These are phyloP conservation scores for Octopus sinensis DNA, from an alignment of 1,140 invertebrate species.

Conservation along the genomic window DNA sequence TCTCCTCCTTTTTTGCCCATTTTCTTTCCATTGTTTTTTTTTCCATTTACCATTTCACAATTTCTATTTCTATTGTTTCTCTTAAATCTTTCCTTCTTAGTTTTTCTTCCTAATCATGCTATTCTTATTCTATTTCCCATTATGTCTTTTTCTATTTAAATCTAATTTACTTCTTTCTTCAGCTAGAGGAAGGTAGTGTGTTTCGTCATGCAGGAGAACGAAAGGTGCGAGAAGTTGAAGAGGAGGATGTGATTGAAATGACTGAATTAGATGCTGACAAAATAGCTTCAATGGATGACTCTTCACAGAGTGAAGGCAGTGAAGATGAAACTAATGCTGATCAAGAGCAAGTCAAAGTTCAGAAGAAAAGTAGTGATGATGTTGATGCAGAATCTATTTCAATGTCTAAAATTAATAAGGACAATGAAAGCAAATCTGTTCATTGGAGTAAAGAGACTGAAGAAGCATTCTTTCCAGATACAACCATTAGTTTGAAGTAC, in stretches of 20 bases:
- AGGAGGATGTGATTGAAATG: conserved; percentile 35
- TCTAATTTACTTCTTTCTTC: conserved; percentile 10
- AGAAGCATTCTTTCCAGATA: conserved; percentile 61
- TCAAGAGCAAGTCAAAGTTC: too few relatives aligned
- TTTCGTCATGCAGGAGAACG: conserved; percentile 56
- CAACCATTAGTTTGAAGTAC: conserved; percentile 57
- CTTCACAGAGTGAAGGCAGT: conserved; percentile 32
- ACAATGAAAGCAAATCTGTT: conserved; percentile 16
- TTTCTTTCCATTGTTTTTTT: too few relatives aligned
- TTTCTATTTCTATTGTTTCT: too few relatives aligned
- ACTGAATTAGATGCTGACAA: conserved; percentile 26
- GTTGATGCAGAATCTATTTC: conserved; percentile 26
- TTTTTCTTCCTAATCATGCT: too few relatives aligned
- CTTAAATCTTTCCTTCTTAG: too few relatives aligned
- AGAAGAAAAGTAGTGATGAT: conserved; percentile 48
- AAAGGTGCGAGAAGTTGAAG: conserved; percentile 49
- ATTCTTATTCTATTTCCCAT: too few relatives aligned
- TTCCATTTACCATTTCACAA: too few relatives aligned
- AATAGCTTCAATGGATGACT: conserved; percentile 30
- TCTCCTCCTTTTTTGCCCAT: too few relatives aligned
- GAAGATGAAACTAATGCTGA: conserved; percentile 48
- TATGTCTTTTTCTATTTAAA: too few relatives aligned
- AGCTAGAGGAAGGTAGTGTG: conserved; percentile 56
- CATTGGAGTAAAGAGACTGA: conserved; percentile 14
- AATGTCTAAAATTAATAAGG: conserved; percentile 17